These are phyloP conservation scores for Falco berigora DNA, from an alignment of 2,797 vertebrate genomes.

Conservation along the genomic window DNA sequence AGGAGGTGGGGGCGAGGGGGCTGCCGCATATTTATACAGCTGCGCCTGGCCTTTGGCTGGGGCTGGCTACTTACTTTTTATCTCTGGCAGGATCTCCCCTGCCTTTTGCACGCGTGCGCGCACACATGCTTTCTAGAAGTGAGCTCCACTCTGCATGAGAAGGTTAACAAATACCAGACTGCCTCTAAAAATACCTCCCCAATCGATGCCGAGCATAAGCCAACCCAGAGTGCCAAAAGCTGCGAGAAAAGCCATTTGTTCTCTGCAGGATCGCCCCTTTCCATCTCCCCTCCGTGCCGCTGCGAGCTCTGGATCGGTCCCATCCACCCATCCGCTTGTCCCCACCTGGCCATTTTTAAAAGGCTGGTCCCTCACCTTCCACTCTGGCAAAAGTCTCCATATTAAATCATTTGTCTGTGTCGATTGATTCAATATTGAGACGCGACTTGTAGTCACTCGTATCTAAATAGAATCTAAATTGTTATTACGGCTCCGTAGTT, in stretches of 20 bases:
- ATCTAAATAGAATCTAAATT: constrained; percentile 72
- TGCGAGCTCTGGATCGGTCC: neutral
- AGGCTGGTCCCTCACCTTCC: neutral
- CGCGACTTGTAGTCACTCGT: constrained; percentile 51
- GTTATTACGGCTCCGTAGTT: constrained; percentile 37
- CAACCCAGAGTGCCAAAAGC: neutral
- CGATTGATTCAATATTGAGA: constrained; percentile 63
- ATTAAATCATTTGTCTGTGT: constrained; percentile 53
- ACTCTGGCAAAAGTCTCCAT: neutral
- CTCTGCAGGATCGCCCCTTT: neutral
- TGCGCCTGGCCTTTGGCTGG: constrained; percentile 63
- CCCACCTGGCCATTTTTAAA: neutral
- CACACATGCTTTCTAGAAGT: constrained; percentile 13
- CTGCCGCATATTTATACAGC: constrained; percentile 71
- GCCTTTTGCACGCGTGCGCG: constrained; percentile 12
- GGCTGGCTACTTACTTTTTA: constrained; percentile 61
- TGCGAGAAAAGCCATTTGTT: neutral
- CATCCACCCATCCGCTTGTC: neutral
- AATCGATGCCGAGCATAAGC: neutral
- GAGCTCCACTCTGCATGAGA: constrained; percentile 29
- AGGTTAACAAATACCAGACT: constrained; percentile 49
- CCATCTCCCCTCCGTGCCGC: fast-evolving
- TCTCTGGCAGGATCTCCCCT: constrained; percentile 69
- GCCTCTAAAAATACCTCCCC: constrained; percentile 54
- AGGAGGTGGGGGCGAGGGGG: neutral